phyloP scores from a whole-genome alignment of 2,113 vertebrate genomes.

The Colinus virginianus region DNA sequence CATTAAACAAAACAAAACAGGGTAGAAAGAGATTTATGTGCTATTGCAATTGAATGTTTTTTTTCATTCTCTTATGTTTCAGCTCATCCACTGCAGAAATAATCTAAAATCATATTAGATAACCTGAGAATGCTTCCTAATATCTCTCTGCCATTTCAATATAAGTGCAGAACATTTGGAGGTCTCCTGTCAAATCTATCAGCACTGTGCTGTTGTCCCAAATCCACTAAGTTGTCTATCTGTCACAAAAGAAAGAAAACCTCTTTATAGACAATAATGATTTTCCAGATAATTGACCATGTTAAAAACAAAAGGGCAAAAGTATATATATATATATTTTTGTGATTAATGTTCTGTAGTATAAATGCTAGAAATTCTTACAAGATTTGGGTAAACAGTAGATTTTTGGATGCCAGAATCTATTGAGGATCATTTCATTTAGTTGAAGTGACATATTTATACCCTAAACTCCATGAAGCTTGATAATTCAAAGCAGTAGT shows the following conservation, averaged over 20 bases:
- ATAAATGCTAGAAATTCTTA: background rate
- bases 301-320: constrained; percentile 9
- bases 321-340: background rate
- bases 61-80: background rate
- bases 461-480: constrained; percentile 73
- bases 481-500: constrained; percentile 73
- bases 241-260: background rate
- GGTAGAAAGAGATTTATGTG: background rate
- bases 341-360: background rate
- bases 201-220: background rate
- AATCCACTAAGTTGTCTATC: background rate
- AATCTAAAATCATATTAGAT: background rate
- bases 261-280: background rate
- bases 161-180: background rate
- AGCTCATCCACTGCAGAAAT: background rate
- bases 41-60: background rate
- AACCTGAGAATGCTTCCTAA: background rate
- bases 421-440: constrained; percentile 66
- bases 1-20: background rate
- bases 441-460: constrained; percentile 78
- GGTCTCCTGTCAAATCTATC: background rate
- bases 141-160: background rate
- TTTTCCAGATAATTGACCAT: background rate
- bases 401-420: background rate
- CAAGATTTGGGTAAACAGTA: background rate